Percentiles rank a stretch among this genome's conserved stretches.
Conservation (phyloP, 1,140 invertebrate genomes). For the Steinernema khuongi region DNA sequence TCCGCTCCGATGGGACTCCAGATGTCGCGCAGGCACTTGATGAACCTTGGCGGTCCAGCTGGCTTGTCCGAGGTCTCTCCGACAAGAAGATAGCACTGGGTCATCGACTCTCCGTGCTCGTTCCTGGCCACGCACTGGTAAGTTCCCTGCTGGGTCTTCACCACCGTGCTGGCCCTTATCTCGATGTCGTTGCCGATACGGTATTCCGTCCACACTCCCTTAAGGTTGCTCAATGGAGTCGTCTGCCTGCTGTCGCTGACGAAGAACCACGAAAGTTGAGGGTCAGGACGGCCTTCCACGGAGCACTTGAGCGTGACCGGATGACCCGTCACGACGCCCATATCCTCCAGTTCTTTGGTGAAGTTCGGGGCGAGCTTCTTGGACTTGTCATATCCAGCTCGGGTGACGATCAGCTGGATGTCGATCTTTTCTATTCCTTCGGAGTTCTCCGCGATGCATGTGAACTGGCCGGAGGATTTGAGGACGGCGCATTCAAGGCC, state of each 20-base stretch:
- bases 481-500: slow-evolving; percentile 38
- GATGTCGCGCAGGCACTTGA: slow-evolving; percentile 45
- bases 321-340: slow-evolving; percentile 38
- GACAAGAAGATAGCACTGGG: slow-evolving; percentile 44
- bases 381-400: neutral
- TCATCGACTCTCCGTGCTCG: slow-evolving; percentile 31
- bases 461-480: slow-evolving; percentile 42
- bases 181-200: slow-evolving; percentile 34
- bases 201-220: slow-evolving; percentile 43
- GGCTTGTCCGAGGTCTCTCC: slow-evolving; percentile 39
- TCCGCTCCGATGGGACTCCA: slow-evolving; percentile 41
- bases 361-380: slow-evolving; percentile 33
- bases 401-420: slow-evolving; percentile 33
- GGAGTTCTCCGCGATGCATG: slow-evolving; percentile 40
- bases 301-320: slow-evolving; percentile 37
- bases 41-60: slow-evolving; percentile 46
- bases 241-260: slow-evolving; percentile 31
- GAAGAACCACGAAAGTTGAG: slow-evolving; percentile 39
- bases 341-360: slow-evolving; percentile 27
- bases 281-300: slow-evolving; percentile 38
- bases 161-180: slow-evolving; percentile 33
- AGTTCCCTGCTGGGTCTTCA: slow-evolving; percentile 43
- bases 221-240: slow-evolving; percentile 21
- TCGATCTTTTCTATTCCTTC: slow-evolving; percentile 30
- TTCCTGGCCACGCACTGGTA: slow-evolving; percentile 50